Conservation (phyloP, 1,140 invertebrate species). For the Drosophila azteca region DNA sequence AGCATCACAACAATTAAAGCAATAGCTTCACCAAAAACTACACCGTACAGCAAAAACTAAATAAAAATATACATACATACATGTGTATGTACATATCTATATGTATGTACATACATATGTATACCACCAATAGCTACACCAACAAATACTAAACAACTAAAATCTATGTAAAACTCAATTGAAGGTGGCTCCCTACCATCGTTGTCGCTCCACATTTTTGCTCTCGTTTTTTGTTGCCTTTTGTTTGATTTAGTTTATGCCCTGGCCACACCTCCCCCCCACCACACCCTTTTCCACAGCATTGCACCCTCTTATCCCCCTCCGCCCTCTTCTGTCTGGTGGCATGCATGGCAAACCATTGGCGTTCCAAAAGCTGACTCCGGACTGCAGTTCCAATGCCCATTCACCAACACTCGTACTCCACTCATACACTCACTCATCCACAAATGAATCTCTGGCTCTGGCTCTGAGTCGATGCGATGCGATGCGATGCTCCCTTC, state of each 20-base stretch:
- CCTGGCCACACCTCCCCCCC: conserved; percentile 43
- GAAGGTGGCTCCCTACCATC: conserved; percentile 50
- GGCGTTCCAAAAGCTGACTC: conserved; percentile 57
- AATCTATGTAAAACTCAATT: conserved; percentile 81
- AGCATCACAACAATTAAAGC: no score
- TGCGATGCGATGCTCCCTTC: conserved; percentile 8
- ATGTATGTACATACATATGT: no score
- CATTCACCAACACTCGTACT: conserved; percentile 47
- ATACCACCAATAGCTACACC: no score
- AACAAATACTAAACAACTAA: conserved; percentile 26
- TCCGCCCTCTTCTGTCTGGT: conserved; percentile 40
- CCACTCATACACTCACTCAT: conserved; percentile 31
- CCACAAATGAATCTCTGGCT: conserved; percentile 71
- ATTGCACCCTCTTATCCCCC: conserved; percentile 2
- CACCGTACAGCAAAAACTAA: no score
- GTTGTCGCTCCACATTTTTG: conserved; percentile 60
- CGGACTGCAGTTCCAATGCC: conserved; percentile 61
- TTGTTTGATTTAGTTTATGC: conserved; percentile 78
- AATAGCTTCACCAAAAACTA: no score
- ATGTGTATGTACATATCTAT: no score
- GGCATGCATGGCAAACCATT: conserved; percentile 49
- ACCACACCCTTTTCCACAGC: neutral
- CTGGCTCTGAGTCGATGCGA: conserved; percentile 20
- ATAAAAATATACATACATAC: neutral
- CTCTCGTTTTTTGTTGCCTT: conserved; percentile 61